A percentile compares a stretch with the other conserved stretches of the same genome.
These are phyloP conservation scores for Salarias fasciatus DNA, from an alignment of 2,797 vertebrate species.

Conservation along the genomic window DNA sequence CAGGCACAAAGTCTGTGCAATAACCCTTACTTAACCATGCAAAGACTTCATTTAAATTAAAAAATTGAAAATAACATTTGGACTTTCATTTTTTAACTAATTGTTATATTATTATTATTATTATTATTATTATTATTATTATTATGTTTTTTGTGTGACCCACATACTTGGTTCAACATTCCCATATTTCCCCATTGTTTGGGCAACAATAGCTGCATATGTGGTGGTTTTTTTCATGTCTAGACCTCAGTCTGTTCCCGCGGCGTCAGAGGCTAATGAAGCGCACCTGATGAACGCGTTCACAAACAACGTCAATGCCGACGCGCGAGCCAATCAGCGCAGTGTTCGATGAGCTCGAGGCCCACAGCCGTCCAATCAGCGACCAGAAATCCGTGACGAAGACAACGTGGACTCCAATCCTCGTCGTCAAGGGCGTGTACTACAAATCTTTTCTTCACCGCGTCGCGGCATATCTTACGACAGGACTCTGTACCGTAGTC, in stretches of 20 bases:
- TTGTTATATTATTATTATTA: no score
- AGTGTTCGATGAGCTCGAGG: conserved; percentile 40
- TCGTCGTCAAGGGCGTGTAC: conserved; percentile 76
- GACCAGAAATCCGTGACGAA: conserved; percentile 1
- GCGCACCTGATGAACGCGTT: conserved; percentile 34
- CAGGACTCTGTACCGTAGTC: conserved; percentile 32
- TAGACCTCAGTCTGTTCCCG: conserved; percentile 47
- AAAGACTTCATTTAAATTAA: no score
- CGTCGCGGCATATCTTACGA: conserved; percentile 62
- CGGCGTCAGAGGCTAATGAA: conserved; percentile 46
- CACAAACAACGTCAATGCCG: conserved; percentile 9
- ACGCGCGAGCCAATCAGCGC: conserved; percentile 55
- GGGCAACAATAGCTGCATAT: conserved; percentile 23
- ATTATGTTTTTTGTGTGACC: background rate
- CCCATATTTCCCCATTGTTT: conserved; percentile 10
- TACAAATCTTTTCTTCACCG: conserved; percentile 76
- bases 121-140: background rate
- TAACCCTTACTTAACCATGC: no score
- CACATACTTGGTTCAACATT: background rate
- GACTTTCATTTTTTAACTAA: no score
- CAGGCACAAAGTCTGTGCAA: no score
- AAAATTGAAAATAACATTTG: no score
- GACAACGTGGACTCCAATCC: conserved; percentile 72
- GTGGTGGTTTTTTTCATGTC: conserved; percentile 34
- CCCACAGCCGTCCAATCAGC: conserved; percentile 55